Base-by-base conservation (phyloP, 2,113 vertebrate species). In the Lepidothrix coronata region DNA sequence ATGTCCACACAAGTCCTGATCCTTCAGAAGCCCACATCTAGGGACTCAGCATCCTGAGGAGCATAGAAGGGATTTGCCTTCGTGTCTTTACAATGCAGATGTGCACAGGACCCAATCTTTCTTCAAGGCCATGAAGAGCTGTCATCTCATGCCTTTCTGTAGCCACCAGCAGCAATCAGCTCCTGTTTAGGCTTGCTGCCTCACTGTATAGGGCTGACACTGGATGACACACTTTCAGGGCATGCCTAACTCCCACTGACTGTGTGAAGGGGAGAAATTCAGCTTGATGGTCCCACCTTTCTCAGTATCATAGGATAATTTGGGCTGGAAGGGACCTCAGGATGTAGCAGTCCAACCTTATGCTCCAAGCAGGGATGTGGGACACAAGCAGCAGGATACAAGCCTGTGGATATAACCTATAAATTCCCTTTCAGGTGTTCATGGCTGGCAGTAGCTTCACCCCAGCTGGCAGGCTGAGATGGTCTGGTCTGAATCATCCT, bases 91-190 rank as follows among this genome's bases (percentile, higher is more conserved):
- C 14, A 30, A 9, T 0, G 8, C 24, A 39, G 44, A 30, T 68
- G 11, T 30, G 21, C 13, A 39, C 9, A 59, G 52, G 48, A 55
- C 6, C 7, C 39, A 63, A 59, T 11, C 12, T 65, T 15, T 30
- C 48, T 65, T 25, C 0, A 2, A 61, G 54, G 18, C 31, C 1
- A 0, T 11, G 22, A 68, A 76, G 13, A 58, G 3, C 27, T 23
- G 7, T 19, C 18, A 20, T 49, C 31, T 71, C 39, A 41, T 18
- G 37, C 2, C 19, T n/a, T 70, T 77, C 65, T 62, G 61, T 10
- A 74, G 55, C 55, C 54, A 87, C 35, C 14, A 65, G 37, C 30
- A 52, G 24, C 55, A 63, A 31, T 43, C 24, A 7, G 12, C 1
- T 14, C 31, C 28, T 35, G 35, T 3, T 3, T 14, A 68, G 48